phyloP scores from a whole-genome alignment of 2,888 invertebrate genomes.

The Crossocerus cetratus region DNA sequence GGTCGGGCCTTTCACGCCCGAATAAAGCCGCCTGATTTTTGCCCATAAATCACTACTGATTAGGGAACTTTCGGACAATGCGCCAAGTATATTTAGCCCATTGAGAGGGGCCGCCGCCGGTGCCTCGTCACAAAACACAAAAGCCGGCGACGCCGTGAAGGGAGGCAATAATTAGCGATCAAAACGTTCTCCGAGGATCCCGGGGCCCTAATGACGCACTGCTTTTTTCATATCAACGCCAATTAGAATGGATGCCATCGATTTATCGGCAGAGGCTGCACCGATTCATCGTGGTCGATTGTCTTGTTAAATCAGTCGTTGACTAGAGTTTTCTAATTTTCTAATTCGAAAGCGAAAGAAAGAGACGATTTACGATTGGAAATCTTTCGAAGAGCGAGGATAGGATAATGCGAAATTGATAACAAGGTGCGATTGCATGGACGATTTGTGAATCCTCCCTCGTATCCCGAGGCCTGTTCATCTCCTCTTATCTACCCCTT shows the following conservation, averaged over 20 bases:
- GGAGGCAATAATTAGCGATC: constrained; percentile 61
- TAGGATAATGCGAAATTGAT: too few species aligned
- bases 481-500: constrained; percentile 18
- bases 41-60: constrained; percentile 68
- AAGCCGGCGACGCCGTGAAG: constrained; percentile 43
- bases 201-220: constrained; percentile 15
- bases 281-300: constrained; percentile 5
- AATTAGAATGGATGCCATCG: constrained; percentile 15
- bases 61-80: constrained; percentile 66
- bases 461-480: constrained; percentile 48
- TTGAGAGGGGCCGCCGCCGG: constrained; percentile 50
- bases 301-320: not conserved
- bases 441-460: constrained; percentile 44
- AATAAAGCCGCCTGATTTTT: constrained; percentile 66
- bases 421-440: constrained; percentile 23
- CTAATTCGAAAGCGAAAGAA: too few species aligned
- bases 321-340: not conserved
- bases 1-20: constrained; percentile 46
- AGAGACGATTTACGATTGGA: too few species aligned
- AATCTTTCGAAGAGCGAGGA: too few species aligned
- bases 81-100: constrained; percentile 64
- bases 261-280: constrained; percentile 10
- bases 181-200: constrained; percentile 33
- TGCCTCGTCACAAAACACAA: constrained; percentile 54
- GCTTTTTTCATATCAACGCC: constrained; percentile 26